Percentiles rank a stretch among this genome's conserved stretches.
phyloP scores from a whole-genome alignment of 2,888 invertebrate genomes.

The Nemapogon koenigi region DNA sequence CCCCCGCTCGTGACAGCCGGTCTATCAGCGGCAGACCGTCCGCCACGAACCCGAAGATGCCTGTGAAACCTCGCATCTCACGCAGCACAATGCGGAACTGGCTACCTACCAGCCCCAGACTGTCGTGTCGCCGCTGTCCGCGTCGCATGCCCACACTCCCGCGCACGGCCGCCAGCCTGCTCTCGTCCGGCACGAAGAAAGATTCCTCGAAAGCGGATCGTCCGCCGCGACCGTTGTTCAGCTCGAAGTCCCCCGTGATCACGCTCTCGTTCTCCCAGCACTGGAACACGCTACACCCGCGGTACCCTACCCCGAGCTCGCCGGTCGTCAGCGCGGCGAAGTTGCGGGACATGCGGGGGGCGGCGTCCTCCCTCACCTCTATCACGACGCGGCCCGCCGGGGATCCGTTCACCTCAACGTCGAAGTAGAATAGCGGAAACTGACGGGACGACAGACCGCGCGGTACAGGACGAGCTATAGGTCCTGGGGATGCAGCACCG shows the following conservation, averaged over 20 bases:
- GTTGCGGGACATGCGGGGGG: constrained; percentile 83
- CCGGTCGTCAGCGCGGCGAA: constrained; percentile 75
- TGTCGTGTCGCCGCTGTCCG: constrained; percentile 81
- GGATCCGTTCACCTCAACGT: constrained; percentile 75
- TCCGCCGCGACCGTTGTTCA: constrained; percentile 82
- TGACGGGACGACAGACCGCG: constrained; percentile 59
- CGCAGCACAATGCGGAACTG: constrained; percentile 83
- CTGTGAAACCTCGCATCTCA: constrained; percentile 84
- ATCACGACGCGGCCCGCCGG: constrained; percentile 76
- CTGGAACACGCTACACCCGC: constrained; percentile 81
- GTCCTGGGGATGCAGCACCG: constrained; percentile 31
- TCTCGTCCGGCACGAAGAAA: constrained; percentile 83
- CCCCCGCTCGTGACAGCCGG: constrained; percentile 78
- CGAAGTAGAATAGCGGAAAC: constrained; percentile 78
- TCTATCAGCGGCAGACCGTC: constrained; percentile 82
- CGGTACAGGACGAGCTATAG: constrained; percentile 41
- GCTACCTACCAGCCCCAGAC: constrained; percentile 82
- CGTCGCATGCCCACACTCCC: constrained; percentile 84
- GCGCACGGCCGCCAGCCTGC: constrained; percentile 75
- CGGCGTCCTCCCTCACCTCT: constrained; percentile 78
- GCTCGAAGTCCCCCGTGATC: constrained; percentile 81
- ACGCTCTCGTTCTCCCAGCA: constrained; percentile 85
- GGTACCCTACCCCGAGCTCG: constrained; percentile 78
- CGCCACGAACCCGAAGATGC: constrained; percentile 81
- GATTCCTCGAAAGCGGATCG: constrained; percentile 78